Base-by-base conservation (phyloP, 2,113 vertebrate genomes). In the Murina feae region DNA sequence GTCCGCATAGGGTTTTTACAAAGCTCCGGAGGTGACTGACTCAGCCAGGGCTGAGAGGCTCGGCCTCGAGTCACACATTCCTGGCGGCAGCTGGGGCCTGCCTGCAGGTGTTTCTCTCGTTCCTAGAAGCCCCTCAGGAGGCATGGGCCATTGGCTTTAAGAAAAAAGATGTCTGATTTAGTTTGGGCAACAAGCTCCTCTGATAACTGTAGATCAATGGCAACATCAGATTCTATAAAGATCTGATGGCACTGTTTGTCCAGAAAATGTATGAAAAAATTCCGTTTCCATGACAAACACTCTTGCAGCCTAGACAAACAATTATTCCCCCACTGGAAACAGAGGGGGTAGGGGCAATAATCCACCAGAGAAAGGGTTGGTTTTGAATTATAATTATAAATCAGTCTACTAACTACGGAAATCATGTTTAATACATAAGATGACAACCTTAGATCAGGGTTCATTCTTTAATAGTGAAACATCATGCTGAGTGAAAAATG, bases 311-410 rank as follows among this genome's bases (percentile, higher is more conserved):
- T 25, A 80, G 75, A 90, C 76, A 88, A 90, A 89, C 60, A 88
- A 95, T 79, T 83, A 95, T 51, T 55, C 28, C 69, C 75, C 75
- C 51, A 37, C 74, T 63, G 86, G 96, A 95, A 82, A 53, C 30
- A 8, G 28, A 39, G 42, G 16, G 16, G 47, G 20, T 7, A 44
- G 9, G 25, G 42, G 58, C 4, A 13, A 39, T 87, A 82, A 95
- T 35, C 72, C 49, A 79, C 82, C 44, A 10, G 58, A 86, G 88
- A 78, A 95, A 49, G 28, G n/a, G n/a, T 51, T 86, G 81, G 68
- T 80, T 95, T 89, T 92, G 95, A 96, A 97, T 96, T 65, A 89
- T 83, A 95, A 97, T 90, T 90, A 93, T 63, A 85, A 95, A 95
- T 96, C 92, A 96, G 92, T 42, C 88, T 89, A 76, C 60, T 81